Evolutionary conservation across 2,888 invertebrate genomes (phyloP), one percentile per base, ranked within the genome.

Genomic region (Watsonalla binaria): DNA sequence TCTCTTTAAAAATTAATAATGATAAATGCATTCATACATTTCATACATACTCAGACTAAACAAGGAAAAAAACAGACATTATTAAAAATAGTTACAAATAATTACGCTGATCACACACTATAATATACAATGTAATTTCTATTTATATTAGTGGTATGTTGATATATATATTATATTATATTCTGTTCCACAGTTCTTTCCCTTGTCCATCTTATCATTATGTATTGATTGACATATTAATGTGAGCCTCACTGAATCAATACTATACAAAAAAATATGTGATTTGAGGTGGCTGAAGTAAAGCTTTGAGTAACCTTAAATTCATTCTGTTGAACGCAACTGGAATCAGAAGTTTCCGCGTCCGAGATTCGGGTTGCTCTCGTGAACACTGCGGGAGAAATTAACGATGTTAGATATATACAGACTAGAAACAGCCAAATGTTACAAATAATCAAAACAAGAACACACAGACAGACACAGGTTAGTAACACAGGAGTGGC

Each of bases 331-430:
- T 51, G 48, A 55, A 55, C 58, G 55, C 50, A 54, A 56, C 57
- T 46, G 54, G 57, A 70, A 82, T 90, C 90, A 92, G 80, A 90
- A 93, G 82, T 92, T 92, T 58, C 81, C 91, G 66, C 90, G 87
- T 53, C 87, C 86, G 63, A 90, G 79, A 70, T 82, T 91, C 58
- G 93, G 92, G 74, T 93, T 91, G 79, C 93, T 93, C 84, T 93
- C 93, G 82, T 93, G 93, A 70, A 93, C 93, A 81, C 93, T 93
- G 92, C 24, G 85, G 50, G 54, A 46, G 48, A 15, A 47, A 54
- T 34, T 54, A 45, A 47, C 61, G 37, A 51, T 54, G 48, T 51
- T 45, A 52, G 45, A 47, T 52, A 47, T 24, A 60, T 48, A 53
- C 55, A 14, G 2, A 55, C 45, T 24, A 56, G 57, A 50, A 60